Base-by-base conservation (phyloP, 2,113 vertebrate species). In the Salvelinus fontinalis region DNA sequence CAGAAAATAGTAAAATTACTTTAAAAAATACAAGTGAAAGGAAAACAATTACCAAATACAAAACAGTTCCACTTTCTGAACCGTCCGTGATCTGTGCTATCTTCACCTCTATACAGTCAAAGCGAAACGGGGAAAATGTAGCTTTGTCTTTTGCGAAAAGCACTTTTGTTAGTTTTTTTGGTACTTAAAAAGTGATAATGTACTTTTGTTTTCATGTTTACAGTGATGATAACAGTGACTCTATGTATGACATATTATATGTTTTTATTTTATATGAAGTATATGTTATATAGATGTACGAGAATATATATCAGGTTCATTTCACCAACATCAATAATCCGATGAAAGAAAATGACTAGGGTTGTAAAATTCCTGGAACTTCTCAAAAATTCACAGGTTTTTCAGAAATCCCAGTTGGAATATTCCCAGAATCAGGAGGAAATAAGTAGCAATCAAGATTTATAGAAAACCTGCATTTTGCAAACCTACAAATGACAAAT, bases 181-280 rank as follows among this genome's bases (percentile, higher is more conserved):
- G 69, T 73, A 75, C 65, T 49, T 77, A 20, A 70, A 73, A 31
- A 60, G 49, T 75, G 14, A 75, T 70, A 27, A 44, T 73, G 31
- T 66, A 13, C 48, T 69, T n/a, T 4, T 73, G 67, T 78, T 66
- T 73, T 34, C 29, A 72, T 78, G 78, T 80, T 81, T 77, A 84
- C 74, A 77, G 70, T 86, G 57, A 59, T 14, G 13, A 70, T 70
- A 78, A 64, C 66, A 67, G 44, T 31, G 70, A 78, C 66, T 57
- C 67, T 62, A 76, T 83, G 44, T 76, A 71, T 73, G 29, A 75
- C n/a, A 31, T 70, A 69, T 48, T 60, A 48, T 67, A 65, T 74
- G 71, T 79, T 77, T 77, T 75, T 60, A 71, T 79, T 84, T 79
- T 81, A 34, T 76, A 79, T 74, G 14, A 72, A 59, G 34, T 69